Base-by-base conservation (phyloP, 2,113 vertebrate species). In the Semicossyphus pulcher region DNA sequence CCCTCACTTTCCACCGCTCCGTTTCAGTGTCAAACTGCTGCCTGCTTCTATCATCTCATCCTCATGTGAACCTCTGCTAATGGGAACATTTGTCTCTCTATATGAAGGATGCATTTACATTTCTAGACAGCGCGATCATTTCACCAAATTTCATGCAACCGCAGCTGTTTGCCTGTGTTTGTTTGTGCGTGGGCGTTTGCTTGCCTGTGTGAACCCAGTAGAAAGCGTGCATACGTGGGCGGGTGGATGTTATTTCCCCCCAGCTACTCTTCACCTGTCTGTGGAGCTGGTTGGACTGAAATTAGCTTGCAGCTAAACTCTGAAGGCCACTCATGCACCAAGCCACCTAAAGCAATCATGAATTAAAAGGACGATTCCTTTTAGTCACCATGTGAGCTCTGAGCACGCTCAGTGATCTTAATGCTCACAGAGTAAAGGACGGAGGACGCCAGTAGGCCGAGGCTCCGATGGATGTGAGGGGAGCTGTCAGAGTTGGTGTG, bases 391-490 rank as follows among this genome's bases (percentile, higher is more conserved):
- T 16, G 41, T 51, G 56, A 44, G 25, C 20, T 64, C 4, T 0
- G 21, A 29, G 25, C 62, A 28, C 10, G 3, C 36, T 68, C 42
- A 18, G 25, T 81, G 76, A 89, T n/a, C n/a, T n/a, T n/a, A n/a
- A n/a, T n/a, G n/a, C 44, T 91, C 70, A 80, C 59, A 85, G 78
- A 88, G 90, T 74, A 76, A 83, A 83, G 59, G 39, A 58, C 41
- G 54, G 51, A 42, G 20, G 84, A 84, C 74, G 34, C 85, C 89
- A 88, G 89, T 4, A 59, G 77, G 80, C 70, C 28, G 37, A 11
- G 79, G 75, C 85, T 91, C 85, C 92, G 89, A 89, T 61, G 42
- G 80, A 87, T 87, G 88, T 85, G 80, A 88, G 74, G 76, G 60
- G 84, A 90, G 88, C 78, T 76, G 68, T 85, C 72, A 84, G 67